A percentile compares a stretch with the other conserved stretches of the same genome.
phyloP scores from a whole-genome alignment of 2,113 vertebrate species.

The Macquaria australasica region DNA sequence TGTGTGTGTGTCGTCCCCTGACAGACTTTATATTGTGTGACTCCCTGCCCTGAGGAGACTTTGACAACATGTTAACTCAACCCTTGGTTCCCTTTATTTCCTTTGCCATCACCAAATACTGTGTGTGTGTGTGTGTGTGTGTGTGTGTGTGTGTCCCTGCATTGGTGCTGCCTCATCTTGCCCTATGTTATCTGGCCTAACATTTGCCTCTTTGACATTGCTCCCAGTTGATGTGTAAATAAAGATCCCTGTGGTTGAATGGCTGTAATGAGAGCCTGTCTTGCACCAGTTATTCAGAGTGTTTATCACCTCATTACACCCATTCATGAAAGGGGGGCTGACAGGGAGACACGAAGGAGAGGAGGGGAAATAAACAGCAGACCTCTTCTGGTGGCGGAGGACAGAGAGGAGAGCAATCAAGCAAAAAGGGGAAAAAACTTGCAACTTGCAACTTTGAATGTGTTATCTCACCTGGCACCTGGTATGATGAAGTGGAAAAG shows the following conservation, averaged over 20 bases:
- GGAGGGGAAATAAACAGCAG: neutral
- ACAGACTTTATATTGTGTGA: constrained; percentile 12
- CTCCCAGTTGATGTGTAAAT: constrained; percentile 58
- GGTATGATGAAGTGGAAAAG: neutral
- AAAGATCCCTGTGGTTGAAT: constrained; percentile 55
- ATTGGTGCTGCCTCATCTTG: constrained; percentile 38
- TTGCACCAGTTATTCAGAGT: constrained; percentile 31
- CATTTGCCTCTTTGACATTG: constrained; percentile 58
- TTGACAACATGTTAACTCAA: constrained; percentile 28
- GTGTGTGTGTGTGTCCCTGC: neutral
- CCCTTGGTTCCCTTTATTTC: constrained; percentile 30
- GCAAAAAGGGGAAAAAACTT: neutral
- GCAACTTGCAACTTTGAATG: neutral
- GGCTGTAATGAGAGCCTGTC: constrained; percentile 39
- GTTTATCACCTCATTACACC: constrained; percentile 61
- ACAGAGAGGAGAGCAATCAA: neutral
- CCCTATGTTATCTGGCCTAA: constrained; percentile 50
- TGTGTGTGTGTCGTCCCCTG: too few species aligned
- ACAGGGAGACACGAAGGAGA: constrained; percentile 17
- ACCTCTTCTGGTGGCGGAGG: neutral
- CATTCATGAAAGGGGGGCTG: constrained; percentile 39
- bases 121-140: constrained; percentile 1
- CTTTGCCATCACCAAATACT: constrained; percentile 2
- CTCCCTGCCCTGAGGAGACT: too few species aligned
- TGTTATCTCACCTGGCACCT: neutral